Percentiles rank a stretch among this genome's conserved stretches.
phyloP scores from a whole-genome alignment of 2,888 invertebrate genomes.

The Nymphalis c-album region DNA sequence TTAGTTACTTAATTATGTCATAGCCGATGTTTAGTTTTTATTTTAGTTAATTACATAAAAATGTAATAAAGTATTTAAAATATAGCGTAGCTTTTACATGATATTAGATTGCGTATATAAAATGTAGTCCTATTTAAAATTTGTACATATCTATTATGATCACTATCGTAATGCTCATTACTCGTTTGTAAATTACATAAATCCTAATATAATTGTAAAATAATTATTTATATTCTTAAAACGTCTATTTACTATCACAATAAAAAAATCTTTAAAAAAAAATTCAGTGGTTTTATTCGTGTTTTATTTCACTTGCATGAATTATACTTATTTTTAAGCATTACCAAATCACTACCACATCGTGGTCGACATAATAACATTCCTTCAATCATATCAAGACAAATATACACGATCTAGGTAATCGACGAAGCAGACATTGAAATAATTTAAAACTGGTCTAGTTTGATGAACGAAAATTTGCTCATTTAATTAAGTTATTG shows the following conservation, averaged over 20 bases:
- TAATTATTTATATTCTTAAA: slow-evolving; percentile 75
- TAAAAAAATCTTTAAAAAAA: slow-evolving; percentile 62
- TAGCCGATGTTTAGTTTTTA: not conserved
- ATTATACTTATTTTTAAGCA: too few relatives aligned
- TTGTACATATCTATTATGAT: slow-evolving; percentile 75
- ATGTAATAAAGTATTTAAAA: slow-evolving; percentile 3
- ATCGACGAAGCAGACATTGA: too few relatives aligned
- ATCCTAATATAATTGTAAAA: slow-evolving; percentile 62
- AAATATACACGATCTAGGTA: too few relatives aligned
- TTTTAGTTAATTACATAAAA: not conserved
- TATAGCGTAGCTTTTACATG: slow-evolving; percentile 64
- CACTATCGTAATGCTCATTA: slow-evolving; percentile 70
- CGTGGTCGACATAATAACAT: too few relatives aligned
- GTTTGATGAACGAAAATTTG: too few relatives aligned
- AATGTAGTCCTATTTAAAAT: slow-evolving; percentile 44
- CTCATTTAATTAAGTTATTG: too few relatives aligned
- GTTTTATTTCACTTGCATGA: too few relatives aligned
- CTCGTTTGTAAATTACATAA: slow-evolving; percentile 63
- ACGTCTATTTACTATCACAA: slow-evolving; percentile 77
- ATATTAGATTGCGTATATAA: slow-evolving; percentile 45
- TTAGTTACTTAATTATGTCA: not conserved
- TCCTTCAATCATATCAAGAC: too few relatives aligned
- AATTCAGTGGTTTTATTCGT: slow-evolving; percentile 11
- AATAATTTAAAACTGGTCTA: too few relatives aligned
- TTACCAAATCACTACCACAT: too few relatives aligned